Conservation (phyloP, 2,113 vertebrate genomes). For the Megaceryle maxima region DNA sequence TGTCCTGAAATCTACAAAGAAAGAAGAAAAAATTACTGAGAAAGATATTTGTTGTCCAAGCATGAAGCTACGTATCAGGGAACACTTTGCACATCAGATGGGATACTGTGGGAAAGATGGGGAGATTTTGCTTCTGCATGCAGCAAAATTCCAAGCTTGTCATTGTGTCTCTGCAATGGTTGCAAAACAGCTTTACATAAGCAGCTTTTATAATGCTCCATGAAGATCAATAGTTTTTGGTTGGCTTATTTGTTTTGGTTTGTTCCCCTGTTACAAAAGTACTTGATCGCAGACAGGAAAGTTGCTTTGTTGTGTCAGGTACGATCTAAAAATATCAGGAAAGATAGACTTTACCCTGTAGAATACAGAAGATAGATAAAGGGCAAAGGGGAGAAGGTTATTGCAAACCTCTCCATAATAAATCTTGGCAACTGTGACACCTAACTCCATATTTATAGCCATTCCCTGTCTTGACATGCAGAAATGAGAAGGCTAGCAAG, state of each 20-base stretch:
- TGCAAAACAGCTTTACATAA: slow-evolving; percentile 45
- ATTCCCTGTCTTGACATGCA: background rate
- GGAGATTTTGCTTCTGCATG: background rate
- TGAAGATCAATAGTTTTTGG: slow-evolving; percentile 31
- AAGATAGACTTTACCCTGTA: background rate
- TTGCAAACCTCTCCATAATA: background rate
- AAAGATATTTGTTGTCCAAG: background rate
- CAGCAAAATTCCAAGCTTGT: background rate
- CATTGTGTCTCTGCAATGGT: background rate
- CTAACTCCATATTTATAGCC: background rate
- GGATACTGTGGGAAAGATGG: background rate
- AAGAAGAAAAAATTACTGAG: background rate
- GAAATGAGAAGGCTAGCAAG: background rate
- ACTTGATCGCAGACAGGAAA: background rate
- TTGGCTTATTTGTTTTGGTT: background rate
- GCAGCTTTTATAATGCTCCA: slow-evolving; percentile 15
- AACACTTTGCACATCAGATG: background rate
- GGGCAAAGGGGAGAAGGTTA: slow-evolving; percentile 6
- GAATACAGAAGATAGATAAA: background rate
- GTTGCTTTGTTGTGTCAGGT: background rate
- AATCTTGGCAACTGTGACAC: slow-evolving; percentile 5
- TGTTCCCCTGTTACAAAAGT: background rate
- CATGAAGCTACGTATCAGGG: background rate
- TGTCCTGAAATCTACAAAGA: background rate
- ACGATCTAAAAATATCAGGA: background rate